Percentiles rank a stretch among this genome's conserved stretches.
These are phyloP conservation scores for Brachyopa scutellaris DNA, from an alignment of 2,888 invertebrate genomes.

Conservation along the genomic window DNA sequence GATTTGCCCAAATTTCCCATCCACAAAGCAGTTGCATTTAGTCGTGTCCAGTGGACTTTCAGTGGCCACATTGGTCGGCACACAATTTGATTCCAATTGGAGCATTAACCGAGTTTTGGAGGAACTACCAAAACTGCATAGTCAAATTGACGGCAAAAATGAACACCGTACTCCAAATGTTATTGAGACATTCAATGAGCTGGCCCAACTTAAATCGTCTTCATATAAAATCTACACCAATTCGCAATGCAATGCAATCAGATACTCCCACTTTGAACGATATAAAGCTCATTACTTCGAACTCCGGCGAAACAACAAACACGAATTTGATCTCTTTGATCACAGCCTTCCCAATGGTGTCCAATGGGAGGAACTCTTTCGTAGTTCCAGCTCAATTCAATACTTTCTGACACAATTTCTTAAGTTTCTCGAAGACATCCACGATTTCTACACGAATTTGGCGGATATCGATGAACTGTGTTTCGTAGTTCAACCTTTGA, in stretches of 20 bases:
- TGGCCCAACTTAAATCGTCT: conserved; percentile 75
- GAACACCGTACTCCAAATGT: background rate
- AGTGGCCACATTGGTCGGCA: conserved; percentile 63
- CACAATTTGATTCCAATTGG: conserved; percentile 71
- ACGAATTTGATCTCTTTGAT: conserved; percentile 61
- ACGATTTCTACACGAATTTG: conserved; percentile 78
- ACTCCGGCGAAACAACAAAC: conserved; percentile 56
- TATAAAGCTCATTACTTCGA: conserved; percentile 77
- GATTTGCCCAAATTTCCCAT: conserved; percentile 76
- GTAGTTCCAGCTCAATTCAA: conserved; percentile 65
- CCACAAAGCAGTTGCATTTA: conserved; percentile 71
- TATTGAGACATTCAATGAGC: conserved; percentile 67
- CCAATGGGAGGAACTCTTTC: conserved; percentile 74
- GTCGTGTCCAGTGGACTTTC: conserved; percentile 72
- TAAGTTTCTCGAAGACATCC: conserved; percentile 77
- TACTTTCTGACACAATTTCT: conserved; percentile 74
- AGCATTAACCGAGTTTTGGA: conserved; percentile 74
- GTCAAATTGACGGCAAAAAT: background rate
- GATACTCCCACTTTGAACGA: conserved; percentile 76
- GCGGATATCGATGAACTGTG: conserved; percentile 80
- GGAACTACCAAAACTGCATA: conserved; percentile 69
- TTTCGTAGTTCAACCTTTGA: conserved; percentile 78
- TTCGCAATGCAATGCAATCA: conserved; percentile 73
- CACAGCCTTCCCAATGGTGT: conserved; percentile 79
- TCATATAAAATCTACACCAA: conserved; percentile 76